Conservation (phyloP, 2,113 vertebrate species). For the Aldabrachelys gigantea region DNA sequence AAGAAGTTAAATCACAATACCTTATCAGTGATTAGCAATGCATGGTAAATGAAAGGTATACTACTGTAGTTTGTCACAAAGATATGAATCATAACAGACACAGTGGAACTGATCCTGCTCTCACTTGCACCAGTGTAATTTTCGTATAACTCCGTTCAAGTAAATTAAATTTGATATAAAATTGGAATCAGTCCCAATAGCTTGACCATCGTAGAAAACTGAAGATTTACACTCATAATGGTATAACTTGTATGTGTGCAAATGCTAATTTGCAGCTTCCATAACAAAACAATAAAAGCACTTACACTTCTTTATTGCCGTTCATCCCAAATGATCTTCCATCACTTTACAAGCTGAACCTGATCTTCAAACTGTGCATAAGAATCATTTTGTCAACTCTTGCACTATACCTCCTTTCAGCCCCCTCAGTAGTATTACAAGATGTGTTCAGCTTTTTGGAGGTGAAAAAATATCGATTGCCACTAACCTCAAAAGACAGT, state of each 20-base stretch:
- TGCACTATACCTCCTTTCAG: neutral
- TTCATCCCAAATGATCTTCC: neutral
- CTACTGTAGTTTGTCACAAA: neutral
- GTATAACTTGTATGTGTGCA: neutral
- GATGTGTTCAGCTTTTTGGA: neutral
- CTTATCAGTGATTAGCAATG: neutral
- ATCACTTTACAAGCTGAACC: neutral
- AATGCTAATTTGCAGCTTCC: neutral
- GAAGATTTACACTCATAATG: neutral
- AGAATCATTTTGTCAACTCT: neutral
- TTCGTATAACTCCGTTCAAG: neutral
- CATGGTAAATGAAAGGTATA: neutral
- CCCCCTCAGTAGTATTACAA: neutral
- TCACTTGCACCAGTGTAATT: neutral
- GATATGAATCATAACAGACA: neutral
- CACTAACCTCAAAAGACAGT: neutral
- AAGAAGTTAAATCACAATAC: neutral
- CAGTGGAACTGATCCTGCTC: neutral
- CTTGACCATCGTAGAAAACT: neutral
- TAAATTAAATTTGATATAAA: neutral
- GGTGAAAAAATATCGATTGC: neutral
- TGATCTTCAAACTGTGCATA: neutral
- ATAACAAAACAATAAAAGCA: neutral
- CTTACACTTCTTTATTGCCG: neutral
- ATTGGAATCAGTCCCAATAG: neutral